Conservation (phyloP, 2,113 vertebrate species). For the Pelvicachromis taeniatus region DNA sequence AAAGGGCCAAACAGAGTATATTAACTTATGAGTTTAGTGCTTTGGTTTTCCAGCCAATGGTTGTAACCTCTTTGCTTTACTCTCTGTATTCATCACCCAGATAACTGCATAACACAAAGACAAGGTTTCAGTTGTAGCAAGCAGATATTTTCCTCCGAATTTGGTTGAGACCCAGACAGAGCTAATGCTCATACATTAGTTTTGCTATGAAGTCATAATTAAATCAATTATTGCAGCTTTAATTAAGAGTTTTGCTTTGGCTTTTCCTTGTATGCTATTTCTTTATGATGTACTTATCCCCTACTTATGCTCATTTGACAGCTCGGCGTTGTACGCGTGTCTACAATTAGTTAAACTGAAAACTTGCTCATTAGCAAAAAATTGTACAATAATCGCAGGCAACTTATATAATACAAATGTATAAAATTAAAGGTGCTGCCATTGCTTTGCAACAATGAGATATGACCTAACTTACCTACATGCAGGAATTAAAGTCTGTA, state of each 20-base stretch:
- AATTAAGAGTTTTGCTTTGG: not conserved
- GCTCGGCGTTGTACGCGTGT: not conserved
- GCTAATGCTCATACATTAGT: not conserved
- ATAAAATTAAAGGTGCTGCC: not conserved
- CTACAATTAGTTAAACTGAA: not conserved
- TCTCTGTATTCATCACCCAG: not conserved
- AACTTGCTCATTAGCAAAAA: not conserved
- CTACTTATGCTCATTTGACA: not conserved
- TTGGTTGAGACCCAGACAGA: not conserved
- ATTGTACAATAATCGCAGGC: not conserved
- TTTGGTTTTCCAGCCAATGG: not conserved
- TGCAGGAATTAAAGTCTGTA: too few relatives aligned
- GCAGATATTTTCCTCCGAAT: not conserved
- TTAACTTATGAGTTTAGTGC: not conserved
- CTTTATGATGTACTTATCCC: not conserved
- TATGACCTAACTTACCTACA: not conserved
- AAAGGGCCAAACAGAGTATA: not conserved
- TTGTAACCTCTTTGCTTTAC: not conserved
- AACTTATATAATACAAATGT: not conserved
- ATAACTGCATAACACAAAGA: not conserved
- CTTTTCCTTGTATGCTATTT: not conserved
- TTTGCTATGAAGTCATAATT: not conserved
- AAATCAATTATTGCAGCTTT: not conserved
- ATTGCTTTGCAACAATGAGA: accelerated
- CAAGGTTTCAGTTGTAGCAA: not conserved